Conservation (phyloP, 2,113 vertebrate species). For the Eleginops maclovinus region DNA sequence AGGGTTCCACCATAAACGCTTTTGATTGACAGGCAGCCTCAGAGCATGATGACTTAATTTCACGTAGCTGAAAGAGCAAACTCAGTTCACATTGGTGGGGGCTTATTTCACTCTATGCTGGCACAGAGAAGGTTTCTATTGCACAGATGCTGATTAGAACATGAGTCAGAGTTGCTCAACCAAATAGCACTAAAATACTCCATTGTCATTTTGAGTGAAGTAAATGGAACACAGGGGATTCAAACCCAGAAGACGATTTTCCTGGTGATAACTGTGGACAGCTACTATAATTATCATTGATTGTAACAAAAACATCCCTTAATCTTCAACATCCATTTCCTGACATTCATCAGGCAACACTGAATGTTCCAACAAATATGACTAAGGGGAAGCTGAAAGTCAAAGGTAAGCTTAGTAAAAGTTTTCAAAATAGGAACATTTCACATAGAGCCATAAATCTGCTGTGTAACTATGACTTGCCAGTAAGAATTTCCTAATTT, state of each 20-base stretch:
- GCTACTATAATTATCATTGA: constrained; percentile 50
- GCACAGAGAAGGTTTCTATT: constrained; percentile 28
- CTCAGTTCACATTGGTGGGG: constrained; percentile 40
- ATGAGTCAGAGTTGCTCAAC: constrained; percentile 54
- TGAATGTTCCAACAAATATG: constrained; percentile 13
- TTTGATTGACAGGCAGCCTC: constrained; percentile 32
- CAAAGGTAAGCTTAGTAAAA: constrained; percentile 26
- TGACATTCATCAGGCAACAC: constrained; percentile 9
- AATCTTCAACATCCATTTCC: constrained; percentile 29
- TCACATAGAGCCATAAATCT: constrained; percentile 15
- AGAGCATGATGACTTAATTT: constrained; percentile 61
- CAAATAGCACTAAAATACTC: constrained; percentile 30
- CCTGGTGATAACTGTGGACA: constrained; percentile 20
- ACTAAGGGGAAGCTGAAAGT: constrained; percentile 10
- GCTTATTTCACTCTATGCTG: constrained; percentile 52
- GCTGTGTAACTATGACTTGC: background rate
- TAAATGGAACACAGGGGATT: constrained; percentile 19
- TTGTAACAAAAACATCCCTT: constrained; percentile 17
- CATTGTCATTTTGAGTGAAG: constrained; percentile 39
- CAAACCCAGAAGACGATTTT: constrained; percentile 40
- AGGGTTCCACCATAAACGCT: constrained; percentile 34
- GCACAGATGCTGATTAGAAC: constrained; percentile 33
- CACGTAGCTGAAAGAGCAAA: constrained; percentile 63
- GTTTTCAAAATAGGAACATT: constrained; percentile 31
- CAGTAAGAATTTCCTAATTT: constrained; percentile 27